These are phyloP conservation scores for Bradysia coprophila DNA, from an alignment of 1,140 invertebrate genomes.

Conservation along the genomic window DNA sequence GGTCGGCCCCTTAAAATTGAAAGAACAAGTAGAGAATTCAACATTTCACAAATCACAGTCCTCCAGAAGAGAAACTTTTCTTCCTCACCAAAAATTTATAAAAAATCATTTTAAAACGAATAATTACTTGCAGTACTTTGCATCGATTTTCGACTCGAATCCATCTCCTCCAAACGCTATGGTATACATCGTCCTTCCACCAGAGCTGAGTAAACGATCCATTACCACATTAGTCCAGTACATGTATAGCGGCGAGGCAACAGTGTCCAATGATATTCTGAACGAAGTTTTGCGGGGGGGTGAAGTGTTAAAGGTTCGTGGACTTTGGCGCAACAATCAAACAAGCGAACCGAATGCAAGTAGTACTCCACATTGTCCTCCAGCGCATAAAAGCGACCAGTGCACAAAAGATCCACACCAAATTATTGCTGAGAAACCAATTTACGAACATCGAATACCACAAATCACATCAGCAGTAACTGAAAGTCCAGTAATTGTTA, in stretches of 20 bases:
- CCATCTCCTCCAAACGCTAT: slow-evolving; percentile 28
- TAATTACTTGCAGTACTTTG: slow-evolving; percentile 25
- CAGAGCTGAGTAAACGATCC: slow-evolving; percentile 57
- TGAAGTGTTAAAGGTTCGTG: slow-evolving; percentile 55
- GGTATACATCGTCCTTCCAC: slow-evolving; percentile 57
- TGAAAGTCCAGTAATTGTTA: slow-evolving; percentile 23
- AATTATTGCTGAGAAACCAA: slow-evolving; percentile 7
- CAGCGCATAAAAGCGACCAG: slow-evolving; percentile 17
- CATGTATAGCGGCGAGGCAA: slow-evolving; percentile 73
- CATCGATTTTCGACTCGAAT: slow-evolving; percentile 20
- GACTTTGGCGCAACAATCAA: slow-evolving; percentile 44
- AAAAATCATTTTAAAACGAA: background rate
- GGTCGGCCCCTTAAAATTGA: too few relatives aligned
- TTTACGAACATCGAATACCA: background rate
- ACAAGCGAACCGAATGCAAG: slow-evolving; percentile 23
- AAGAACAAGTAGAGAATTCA: too few relatives aligned
- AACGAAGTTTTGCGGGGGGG: slow-evolving; percentile 60
- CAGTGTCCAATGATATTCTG: slow-evolving; percentile 63
- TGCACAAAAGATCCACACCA: slow-evolving; percentile 4
- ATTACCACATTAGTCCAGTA: slow-evolving; percentile 67
- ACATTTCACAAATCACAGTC: too few relatives aligned
- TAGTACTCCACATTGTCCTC: slow-evolving; percentile 19
- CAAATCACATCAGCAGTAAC: slow-evolving; percentile 6
- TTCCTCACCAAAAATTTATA: background rate
- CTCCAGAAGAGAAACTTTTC: too few relatives aligned